A percentile compares a stretch with the other conserved stretches of the same genome.
Conservation (phyloP, 30 jellyfish, hydroid and myxozoan species). For the Aurelia coerulea region DNA sequence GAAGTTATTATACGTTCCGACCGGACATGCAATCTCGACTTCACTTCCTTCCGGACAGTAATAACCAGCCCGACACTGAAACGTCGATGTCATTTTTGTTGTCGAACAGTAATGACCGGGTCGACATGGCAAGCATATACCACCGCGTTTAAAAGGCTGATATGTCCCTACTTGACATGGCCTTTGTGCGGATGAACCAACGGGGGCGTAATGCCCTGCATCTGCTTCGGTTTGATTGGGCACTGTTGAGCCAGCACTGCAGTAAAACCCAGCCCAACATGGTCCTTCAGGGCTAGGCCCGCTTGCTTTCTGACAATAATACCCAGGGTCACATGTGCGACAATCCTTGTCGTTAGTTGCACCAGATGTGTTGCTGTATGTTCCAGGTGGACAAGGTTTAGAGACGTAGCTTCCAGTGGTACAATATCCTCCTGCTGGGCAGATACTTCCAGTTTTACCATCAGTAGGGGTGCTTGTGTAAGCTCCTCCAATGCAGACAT, state of each 20-base stretch:
- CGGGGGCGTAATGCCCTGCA: constrained; percentile 93
- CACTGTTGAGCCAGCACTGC: constrained; percentile 87
- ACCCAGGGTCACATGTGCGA: constrained; percentile 98
- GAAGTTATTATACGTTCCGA: constrained; percentile 94
- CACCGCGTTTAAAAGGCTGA: constrained; percentile 86
- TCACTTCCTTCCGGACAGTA: constrained; percentile 99
- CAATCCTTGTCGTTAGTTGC: constrained; percentile 98
- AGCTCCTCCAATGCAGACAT: constrained; percentile 97
- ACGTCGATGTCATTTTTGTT: constrained; percentile 69
- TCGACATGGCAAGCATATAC: constrained; percentile 91
- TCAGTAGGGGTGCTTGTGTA: constrained; percentile 98
- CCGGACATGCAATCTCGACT: constrained; percentile 92
- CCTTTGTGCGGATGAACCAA: constrained; percentile 91
- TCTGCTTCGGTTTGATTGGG: constrained; percentile 90
- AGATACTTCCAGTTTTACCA: constrained; percentile 91
- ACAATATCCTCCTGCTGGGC: constrained; percentile 99
- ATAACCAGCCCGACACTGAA: constrained; percentile 92
- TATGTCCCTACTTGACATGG: constrained; percentile 99
- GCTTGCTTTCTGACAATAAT: constrained; percentile 95
- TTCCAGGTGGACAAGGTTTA: constrained; percentile 97
- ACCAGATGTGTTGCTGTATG: constrained; percentile 97
- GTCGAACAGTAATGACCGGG: constrained; percentile 91
- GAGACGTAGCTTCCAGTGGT: constrained; percentile 89
- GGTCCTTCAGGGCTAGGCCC: constrained; percentile 99
- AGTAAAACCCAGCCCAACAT: constrained; percentile 93